Evolutionary conservation across 1,140 invertebrate species (phyloP).

Genomic region (Metaphire vulgaris): DNA sequence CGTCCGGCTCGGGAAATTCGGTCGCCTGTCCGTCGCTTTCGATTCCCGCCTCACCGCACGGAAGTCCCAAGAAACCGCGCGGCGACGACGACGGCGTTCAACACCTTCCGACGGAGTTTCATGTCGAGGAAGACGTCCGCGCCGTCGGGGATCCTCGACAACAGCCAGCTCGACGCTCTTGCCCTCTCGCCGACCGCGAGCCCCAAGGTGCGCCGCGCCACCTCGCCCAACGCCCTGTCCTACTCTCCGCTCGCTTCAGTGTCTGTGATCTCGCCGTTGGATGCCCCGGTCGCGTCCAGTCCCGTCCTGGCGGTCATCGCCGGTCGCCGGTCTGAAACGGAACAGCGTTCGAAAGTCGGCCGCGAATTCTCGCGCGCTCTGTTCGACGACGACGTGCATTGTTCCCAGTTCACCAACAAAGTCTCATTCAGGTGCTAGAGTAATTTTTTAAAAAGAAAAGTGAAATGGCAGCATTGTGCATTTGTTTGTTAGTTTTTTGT

Average conservation of each 20-base stretch:
- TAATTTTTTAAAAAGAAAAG: too few relatives aligned
- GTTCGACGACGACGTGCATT: too few relatives aligned
- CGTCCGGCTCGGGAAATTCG: slow-evolving; percentile 64
- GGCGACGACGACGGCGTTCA: slow-evolving; percentile 37
- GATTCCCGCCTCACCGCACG: slow-evolving; percentile 33
- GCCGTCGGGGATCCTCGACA: slow-evolving; percentile 20
- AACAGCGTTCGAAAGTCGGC: neutral
- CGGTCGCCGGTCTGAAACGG: slow-evolving; percentile 67
- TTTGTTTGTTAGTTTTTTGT: too few relatives aligned
- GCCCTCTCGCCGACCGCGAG: slow-evolving; percentile 31
- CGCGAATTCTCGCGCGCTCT: too few relatives aligned
- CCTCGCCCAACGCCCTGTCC: neutral
- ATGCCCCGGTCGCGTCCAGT: slow-evolving; percentile 80
- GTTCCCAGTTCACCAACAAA: too few relatives aligned
- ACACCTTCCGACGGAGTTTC: slow-evolving; percentile 30
- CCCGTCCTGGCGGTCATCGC: slow-evolving; percentile 80
- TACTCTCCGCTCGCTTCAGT: slow-evolving; percentile 30
- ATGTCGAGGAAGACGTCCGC: slow-evolving; percentile 7
- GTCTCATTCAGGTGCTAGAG: too few relatives aligned
- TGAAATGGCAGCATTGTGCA: too few relatives aligned
- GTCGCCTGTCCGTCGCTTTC: slow-evolving; percentile 41
- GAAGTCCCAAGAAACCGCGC: slow-evolving; percentile 40
- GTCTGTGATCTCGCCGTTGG: slow-evolving; percentile 46
- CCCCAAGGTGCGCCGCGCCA: slow-evolving; percentile 33
- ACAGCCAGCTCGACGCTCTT: slow-evolving; percentile 25